Conservation (phyloP, 2,113 vertebrate species). For the Arenaria interpres region DNA sequence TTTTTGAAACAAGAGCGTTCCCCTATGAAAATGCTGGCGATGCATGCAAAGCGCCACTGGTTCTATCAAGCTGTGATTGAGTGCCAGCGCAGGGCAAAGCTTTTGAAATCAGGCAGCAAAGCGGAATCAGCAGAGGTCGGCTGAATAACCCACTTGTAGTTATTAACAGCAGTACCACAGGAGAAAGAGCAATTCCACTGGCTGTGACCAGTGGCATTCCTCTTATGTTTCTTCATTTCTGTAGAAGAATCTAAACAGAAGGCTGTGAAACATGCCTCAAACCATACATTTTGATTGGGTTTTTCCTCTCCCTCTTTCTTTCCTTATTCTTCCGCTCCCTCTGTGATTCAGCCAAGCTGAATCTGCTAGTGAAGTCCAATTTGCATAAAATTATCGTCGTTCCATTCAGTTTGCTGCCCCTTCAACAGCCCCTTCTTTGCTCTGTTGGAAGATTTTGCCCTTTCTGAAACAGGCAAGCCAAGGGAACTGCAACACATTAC, state of each 20-base stretch:
- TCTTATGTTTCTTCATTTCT: slow-evolving; percentile 59
- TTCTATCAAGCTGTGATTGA: slow-evolving; percentile 62
- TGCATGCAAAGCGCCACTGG: slow-evolving; percentile 47
- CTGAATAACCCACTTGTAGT: slow-evolving; percentile 72
- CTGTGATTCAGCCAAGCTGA: slow-evolving; percentile 64
- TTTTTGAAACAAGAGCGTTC: background rate
- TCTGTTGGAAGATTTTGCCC: slow-evolving; percentile 67
- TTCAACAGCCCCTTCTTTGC: slow-evolving; percentile 64
- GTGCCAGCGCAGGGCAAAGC: slow-evolving; percentile 55
- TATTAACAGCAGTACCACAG: slow-evolving; percentile 63
- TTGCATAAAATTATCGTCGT: slow-evolving; percentile 73
- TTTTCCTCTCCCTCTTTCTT: slow-evolving; percentile 33
- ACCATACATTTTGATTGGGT: slow-evolving; percentile 60
- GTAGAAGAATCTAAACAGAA: slow-evolving; percentile 63
- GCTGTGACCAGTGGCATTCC: slow-evolving; percentile 70
- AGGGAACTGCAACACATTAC: slow-evolving; percentile 61
- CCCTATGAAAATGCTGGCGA: background rate
- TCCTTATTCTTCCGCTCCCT: slow-evolving; percentile 42
- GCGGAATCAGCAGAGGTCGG: slow-evolving; percentile 71
- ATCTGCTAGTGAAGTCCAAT: slow-evolving; percentile 63
- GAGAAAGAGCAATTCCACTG: slow-evolving; percentile 70
- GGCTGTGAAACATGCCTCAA: slow-evolving; percentile 67
- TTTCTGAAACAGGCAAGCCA: slow-evolving; percentile 63
- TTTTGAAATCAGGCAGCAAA: slow-evolving; percentile 74
- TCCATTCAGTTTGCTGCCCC: slow-evolving; percentile 69